These are phyloP conservation scores for Cosmia trapezina DNA, from an alignment of 2,888 invertebrate genomes.

Conservation along the genomic window DNA sequence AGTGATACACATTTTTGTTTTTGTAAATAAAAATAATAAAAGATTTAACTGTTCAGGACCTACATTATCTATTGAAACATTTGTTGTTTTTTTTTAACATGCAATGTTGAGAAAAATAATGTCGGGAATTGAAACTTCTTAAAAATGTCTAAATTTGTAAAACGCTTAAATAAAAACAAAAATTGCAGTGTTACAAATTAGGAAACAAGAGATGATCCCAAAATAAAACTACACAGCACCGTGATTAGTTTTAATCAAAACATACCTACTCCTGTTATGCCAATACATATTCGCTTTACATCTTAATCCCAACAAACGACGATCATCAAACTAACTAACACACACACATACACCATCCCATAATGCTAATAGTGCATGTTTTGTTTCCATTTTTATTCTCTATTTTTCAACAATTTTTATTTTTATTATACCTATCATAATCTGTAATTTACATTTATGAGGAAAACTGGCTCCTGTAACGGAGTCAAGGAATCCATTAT, in stretches of 20 bases:
- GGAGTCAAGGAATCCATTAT: not conserved
- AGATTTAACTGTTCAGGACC: not conserved
- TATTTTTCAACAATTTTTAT: not conserved
- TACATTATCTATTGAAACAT: not conserved
- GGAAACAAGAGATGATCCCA: not conserved
- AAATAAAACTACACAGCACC: not conserved
- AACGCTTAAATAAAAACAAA: not conserved
- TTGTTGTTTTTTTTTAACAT: not conserved
- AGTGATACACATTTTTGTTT: no score
- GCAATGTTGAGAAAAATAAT: not conserved
- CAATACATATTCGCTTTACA: constrained; percentile 34
- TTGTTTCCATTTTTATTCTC: not conserved
- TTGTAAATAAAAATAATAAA: no score
- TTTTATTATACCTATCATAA: not conserved
- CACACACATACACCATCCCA: no score
- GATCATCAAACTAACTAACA: constrained; percentile 11
- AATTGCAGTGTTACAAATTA: not conserved
- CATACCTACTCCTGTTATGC: not conserved
- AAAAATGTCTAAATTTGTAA: not conserved
- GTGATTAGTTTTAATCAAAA: not conserved
- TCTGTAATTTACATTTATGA: not conserved
- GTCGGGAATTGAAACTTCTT: not conserved
- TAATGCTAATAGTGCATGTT: not conserved
- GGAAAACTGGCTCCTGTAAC: not conserved
- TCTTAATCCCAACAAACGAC: constrained; percentile 17